phyloP scores from a whole-genome alignment of 2,888 invertebrate genomes.

The Apomyelois bistriatella region DNA sequence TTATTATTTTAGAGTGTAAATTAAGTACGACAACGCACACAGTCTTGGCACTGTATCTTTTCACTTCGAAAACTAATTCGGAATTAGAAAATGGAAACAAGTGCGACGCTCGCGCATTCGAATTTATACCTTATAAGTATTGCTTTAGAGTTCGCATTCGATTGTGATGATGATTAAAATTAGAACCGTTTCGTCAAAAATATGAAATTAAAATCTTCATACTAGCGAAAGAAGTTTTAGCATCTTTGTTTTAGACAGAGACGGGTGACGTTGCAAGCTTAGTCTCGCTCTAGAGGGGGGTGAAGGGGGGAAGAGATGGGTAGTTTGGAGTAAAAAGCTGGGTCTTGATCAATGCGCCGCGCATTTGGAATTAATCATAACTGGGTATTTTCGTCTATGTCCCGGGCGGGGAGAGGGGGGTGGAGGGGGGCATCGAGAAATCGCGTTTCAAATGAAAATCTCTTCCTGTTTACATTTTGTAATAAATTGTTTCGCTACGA shows the following conservation, averaged over 20 bases:
- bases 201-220: conserved; percentile 81
- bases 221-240: conserved; percentile 81
- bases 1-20: conserved; percentile 37
- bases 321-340: conserved; percentile 79
- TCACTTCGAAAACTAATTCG: conserved; percentile 80
- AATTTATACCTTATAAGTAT: conserved; percentile 27
- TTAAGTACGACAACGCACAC: conserved; percentile 41
- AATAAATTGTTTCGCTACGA: conserved; percentile 77
- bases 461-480: conserved; percentile 80
- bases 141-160: conserved; percentile 33
- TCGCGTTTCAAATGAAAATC: conserved; percentile 80
- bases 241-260: conserved; percentile 80
- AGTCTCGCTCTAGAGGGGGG: conserved; percentile 65
- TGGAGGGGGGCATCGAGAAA: conserved; percentile 56
- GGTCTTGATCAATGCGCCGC: conserved; percentile 79
- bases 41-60: conserved; percentile 79
- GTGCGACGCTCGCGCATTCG: conserved; percentile 35
- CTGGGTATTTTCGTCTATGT: conserved; percentile 79
- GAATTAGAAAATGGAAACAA: conserved; percentile 76
- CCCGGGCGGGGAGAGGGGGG: conserved; percentile 39
- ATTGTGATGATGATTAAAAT: conserved; percentile 44
- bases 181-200: conserved; percentile 79
- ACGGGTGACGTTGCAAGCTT: conserved; percentile 66
- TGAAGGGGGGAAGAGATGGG: conserved; percentile 62
- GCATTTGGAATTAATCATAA: conserved; percentile 80